Evolutionary conservation across 2,113 vertebrate species (phyloP).

Genomic region (Triplophysa dalaica): DNA sequence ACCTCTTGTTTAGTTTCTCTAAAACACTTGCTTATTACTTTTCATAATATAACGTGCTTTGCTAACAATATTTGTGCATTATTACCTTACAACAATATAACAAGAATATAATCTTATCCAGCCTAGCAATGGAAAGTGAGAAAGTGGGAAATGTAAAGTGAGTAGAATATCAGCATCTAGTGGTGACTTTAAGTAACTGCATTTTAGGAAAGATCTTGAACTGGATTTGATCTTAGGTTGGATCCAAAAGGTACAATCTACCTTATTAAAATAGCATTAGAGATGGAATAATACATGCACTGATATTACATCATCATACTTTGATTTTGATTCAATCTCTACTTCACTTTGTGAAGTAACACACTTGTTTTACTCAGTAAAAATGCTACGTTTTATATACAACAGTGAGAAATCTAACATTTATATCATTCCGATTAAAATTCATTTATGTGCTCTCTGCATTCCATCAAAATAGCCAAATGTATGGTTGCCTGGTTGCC

Average conservation of each 20-base stretch:
- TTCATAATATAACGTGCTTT: background rate
- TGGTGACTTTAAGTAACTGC: conserved; percentile 54
- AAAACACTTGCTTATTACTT: background rate
- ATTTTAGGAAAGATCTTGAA: background rate
- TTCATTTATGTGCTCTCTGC: background rate
- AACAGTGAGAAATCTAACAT: background rate
- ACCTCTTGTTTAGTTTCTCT: background rate
- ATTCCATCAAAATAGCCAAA: conserved; percentile 2
- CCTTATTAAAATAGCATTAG: background rate
- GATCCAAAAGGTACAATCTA: background rate
- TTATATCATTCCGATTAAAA: background rate
- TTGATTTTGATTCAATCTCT: background rate
- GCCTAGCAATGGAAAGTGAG: background rate
- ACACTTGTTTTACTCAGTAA: background rate
- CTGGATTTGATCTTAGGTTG: background rate
- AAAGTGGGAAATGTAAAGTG: background rate
- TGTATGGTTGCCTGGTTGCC: background rate
- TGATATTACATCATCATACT: background rate
- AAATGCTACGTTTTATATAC: background rate
- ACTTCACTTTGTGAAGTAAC: background rate
- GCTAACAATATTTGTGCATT: background rate
- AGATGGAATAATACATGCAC: background rate
- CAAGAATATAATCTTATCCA: background rate
- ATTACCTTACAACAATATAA: background rate
- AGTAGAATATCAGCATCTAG: conserved; percentile 61